These are phyloP conservation scores for Eupsilia transversa DNA, from an alignment of 2,888 invertebrate species.

Conservation along the genomic window DNA sequence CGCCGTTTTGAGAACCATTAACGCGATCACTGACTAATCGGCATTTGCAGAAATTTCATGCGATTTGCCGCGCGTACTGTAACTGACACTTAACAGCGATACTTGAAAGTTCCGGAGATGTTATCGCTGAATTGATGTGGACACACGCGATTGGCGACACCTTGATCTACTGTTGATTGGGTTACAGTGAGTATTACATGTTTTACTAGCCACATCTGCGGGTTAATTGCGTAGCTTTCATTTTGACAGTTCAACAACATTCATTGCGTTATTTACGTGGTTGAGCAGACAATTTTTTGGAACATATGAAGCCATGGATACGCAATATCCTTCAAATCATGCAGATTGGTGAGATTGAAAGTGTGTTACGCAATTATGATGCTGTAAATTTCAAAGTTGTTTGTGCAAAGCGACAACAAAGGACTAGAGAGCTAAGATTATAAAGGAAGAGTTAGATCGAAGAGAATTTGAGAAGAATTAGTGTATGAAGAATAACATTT, in stretches of 20 bases:
- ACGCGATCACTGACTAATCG: constrained; percentile 69
- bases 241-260: too few species aligned
- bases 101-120: constrained; percentile 43
- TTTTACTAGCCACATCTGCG: constrained; percentile 14
- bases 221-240: too few species aligned
- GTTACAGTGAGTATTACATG: constrained; percentile 15
- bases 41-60: constrained; percentile 63
- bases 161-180: constrained; percentile 45
- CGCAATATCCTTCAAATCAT: too few species aligned
- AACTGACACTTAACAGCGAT: constrained; percentile 55
- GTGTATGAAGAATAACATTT: too few species aligned
- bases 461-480: too few species aligned
- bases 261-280: too few species aligned
- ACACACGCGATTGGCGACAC: constrained; percentile 19
- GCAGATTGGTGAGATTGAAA: too few species aligned
- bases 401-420: background rate
- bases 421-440: background rate
- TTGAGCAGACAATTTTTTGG: too few species aligned
- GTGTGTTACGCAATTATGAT: too few species aligned
- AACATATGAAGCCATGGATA: too few species aligned
- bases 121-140: constrained; percentile 43
- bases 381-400: background rate
- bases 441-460: too few species aligned
- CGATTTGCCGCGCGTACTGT: constrained; percentile 57
- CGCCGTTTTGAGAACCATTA: constrained; percentile 66